Conservation (phyloP, 2,888 invertebrate genomes). For the Caenorhabditis becei region DNA sequence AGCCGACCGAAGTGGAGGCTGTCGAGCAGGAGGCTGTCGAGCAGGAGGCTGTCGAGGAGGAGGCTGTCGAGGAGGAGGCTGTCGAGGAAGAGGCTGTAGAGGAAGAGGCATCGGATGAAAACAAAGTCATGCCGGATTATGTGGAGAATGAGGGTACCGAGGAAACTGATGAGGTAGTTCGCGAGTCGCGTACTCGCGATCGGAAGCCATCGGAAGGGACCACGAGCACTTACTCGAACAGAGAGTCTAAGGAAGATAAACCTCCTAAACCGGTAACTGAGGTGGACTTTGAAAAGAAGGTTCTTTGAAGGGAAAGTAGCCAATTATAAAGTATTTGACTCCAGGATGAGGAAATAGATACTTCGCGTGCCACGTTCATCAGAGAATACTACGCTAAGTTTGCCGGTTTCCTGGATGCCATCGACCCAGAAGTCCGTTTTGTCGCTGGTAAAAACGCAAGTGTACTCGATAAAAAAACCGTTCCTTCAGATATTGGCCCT, state of each 20-base stretch:
- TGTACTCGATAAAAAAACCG: no score
- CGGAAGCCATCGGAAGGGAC: not conserved
- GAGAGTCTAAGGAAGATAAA: not conserved
- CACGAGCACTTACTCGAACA: not conserved
- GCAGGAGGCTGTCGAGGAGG: not conserved
- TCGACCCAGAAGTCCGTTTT: slow-evolving; percentile 38
- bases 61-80: not conserved
- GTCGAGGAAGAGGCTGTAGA: not conserved
- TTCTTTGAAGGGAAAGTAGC: no score
- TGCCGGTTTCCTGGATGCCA: not conserved
- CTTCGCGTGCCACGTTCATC: slow-evolving; percentile 6
- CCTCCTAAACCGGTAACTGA: no score
- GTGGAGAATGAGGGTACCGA: no score
- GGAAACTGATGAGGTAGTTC: not conserved
- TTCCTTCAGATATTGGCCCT: slow-evolving; percentile 27
- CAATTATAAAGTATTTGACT: no score
- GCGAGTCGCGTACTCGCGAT: not conserved
- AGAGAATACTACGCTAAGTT: slow-evolving; percentile 6
- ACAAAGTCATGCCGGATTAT: no score
- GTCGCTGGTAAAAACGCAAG: slow-evolving; percentile 1
- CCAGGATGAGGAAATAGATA: slow-evolving; percentile 26
- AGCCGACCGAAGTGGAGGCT: not conserved
- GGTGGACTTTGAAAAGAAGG: no score
- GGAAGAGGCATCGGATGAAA: no score
- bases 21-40: not conserved